Evolutionary conservation across 2,113 vertebrate genomes (phyloP), one percentile per base, ranked within the genome.

Genomic region (Loxodonta africana): DNA sequence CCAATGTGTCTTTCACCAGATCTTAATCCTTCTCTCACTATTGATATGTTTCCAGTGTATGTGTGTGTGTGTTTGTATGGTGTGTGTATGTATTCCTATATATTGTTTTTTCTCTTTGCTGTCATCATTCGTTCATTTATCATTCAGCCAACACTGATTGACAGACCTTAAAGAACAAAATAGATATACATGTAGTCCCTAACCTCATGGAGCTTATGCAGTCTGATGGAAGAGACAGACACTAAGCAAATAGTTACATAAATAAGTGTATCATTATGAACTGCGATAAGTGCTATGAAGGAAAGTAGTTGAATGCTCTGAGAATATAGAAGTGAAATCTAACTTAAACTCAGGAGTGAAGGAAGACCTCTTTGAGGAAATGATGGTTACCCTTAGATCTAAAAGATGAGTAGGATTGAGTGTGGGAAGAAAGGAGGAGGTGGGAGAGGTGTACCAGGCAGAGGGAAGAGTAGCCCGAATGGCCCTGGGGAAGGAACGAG

Each of bases 361-460:
- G 25, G 76, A 44, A 86, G 63, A 57, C 51, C 46, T 91, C 92
- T 86, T 87, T 23, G 67, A 95, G 85, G 51, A 73, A 65, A 25
- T n/a, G 37, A 67, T 60, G 46, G 53, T 83, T 85, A 67, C 6
- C 18, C 86, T 92, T 69, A 10, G n/a, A 41, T 53, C 20, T 69
- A 44, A 95, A 65, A 12, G 37, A n/a, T n/a, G 8, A 57, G 23
- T 14, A 81, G 69, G 15, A 8, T 60, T 87, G 77, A 94, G 60
- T 20, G 25, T 12, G 15, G 28, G 37, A 15, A 83, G 46, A 33
- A n/a, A 60, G 37, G 10, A 18, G 5, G 20, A n/a, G 12, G 9
- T 26, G 26, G n/a, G 23, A 17, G 25, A n/a, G 5, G 0, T 25
- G 20, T 30, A 53, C n/a, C 71, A 63, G 30, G 41, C 69, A 30